Base-by-base conservation (phyloP, 1,140 invertebrate genomes). In the Tetragonula clypearis region DNA sequence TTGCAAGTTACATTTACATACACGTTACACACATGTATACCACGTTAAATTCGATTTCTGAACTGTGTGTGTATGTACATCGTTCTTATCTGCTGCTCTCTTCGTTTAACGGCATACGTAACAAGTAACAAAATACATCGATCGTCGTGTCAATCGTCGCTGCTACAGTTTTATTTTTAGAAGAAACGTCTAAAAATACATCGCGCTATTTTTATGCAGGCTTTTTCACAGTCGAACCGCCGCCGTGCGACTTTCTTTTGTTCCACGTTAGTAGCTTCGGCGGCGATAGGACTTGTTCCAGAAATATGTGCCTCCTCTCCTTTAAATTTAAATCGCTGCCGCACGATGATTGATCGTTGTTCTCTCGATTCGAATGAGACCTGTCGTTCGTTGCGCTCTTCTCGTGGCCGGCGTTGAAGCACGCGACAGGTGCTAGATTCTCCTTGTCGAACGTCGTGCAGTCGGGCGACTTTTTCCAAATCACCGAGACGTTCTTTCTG, bases 221-320 rank as follows among this genome's bases (percentile, higher is more conserved):
- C 4, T 90, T 87, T 77, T 90, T 90, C 23, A 84, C 68, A 19
- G 76, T 80, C 41, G 53, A 71, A 1, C 73, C 82, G 11, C 73
- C 82, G 11, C 55, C 68, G 26, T 87, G 71, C 30, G 82, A 79
- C 55, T 91, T 91, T 68, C 91, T 92, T 82, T 93, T 94, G 62
- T 90, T 92, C 93, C 93, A 95, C 9, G 87, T 95, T 81, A 95
- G 95, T 78, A 96, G 95, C 92, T 96, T 96, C 68, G 96, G 95
- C 23, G 96, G 95, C 79, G 95, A 96, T 80, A 96, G 90, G 62
- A 96, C 96, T 93, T 96, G 96, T 88, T 96, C 96, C 88, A 96
- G 92, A 92, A 96, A 96, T 83, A 96, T 87, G 74, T 94, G 95
- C 86, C 95, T 91, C 86, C 95, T 96, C 73, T 96, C 96, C 86